Percentiles rank a stretch among this genome's conserved stretches.
Evolutionary conservation across 2,797 vertebrate genomes (phyloP).

Genomic region (Sebastes nivosus): DNA sequence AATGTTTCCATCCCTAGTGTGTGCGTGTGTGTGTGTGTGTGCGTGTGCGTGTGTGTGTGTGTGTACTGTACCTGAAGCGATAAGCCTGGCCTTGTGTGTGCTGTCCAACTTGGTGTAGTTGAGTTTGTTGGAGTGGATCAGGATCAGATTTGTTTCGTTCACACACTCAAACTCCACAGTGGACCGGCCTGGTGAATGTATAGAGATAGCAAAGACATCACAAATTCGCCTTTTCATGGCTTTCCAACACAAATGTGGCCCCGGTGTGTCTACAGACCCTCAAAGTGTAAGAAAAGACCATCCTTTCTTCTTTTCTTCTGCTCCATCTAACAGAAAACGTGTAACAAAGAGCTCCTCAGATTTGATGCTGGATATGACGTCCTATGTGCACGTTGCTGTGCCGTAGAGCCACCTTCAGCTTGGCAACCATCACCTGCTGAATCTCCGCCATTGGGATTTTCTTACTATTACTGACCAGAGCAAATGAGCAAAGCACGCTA

Average conservation of each 20-base stretch:
- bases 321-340: too few relatives aligned
- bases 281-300: not conserved
- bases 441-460: too few relatives aligned
- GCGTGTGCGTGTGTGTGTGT: not conserved
- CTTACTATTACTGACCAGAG: too few relatives aligned
- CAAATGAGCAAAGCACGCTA: too few relatives aligned
- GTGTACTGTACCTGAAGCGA: slow-evolving; percentile 17
- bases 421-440: too few relatives aligned
- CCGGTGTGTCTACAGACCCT: not conserved
- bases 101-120: slow-evolving; percentile 70
- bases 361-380: too few relatives aligned
- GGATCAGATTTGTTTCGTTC: slow-evolving; percentile 81
- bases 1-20: not conserved
- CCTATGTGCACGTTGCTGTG: too few relatives aligned
- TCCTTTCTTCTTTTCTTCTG: too few relatives aligned
- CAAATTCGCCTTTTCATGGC: not conserved
- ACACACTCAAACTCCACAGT: slow-evolving; percentile 81
- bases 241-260: not conserved
- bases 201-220: not conserved
- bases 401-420: too few relatives aligned
- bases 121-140: slow-evolving; percentile 93
- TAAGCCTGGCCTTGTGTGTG: slow-evolving; percentile 33
- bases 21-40: not conserved
- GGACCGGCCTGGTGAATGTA: slow-evolving; percentile 38
- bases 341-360: too few relatives aligned